A percentile compares a stretch with the other conserved stretches of the same genome.
phyloP scores from a whole-genome alignment of 2,888 invertebrate species.

The Chaetogeoica ovagalla region DNA sequence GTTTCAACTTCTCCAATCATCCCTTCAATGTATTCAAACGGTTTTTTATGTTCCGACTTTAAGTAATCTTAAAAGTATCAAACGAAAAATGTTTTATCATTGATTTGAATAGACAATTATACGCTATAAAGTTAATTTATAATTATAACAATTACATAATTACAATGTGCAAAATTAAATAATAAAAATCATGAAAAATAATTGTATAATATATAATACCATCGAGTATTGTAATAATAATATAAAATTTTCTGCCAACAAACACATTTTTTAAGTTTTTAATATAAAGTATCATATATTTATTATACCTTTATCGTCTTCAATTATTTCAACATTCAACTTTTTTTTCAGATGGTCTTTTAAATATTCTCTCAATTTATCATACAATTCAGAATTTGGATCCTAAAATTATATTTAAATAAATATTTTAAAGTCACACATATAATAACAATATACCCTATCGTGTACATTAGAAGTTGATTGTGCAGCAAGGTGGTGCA shows the following conservation, averaged over 20 bases:
- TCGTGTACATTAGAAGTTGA: constrained; percentile 46
- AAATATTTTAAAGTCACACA: neutral
- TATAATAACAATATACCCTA: neutral
- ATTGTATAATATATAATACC: too few species aligned
- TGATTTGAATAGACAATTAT: neutral
- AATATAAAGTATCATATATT: neutral
- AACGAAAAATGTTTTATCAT: neutral
- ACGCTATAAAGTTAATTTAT: neutral
- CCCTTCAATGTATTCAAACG: constrained; percentile 41
- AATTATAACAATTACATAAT: neutral
- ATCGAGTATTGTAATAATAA: too few species aligned
- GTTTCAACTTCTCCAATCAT: constrained; percentile 49
- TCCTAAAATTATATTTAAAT: constrained; percentile 15
- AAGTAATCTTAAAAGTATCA: neutral
- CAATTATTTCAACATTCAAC: constrained; percentile 35
- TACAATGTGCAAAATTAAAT: neutral
- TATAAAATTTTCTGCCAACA: too few species aligned
- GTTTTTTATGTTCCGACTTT: constrained; percentile 22
- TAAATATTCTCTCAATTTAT: constrained; percentile 45
- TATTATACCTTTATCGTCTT: constrained; percentile 33
- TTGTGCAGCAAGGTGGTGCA: constrained; percentile 36
- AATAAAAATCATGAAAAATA: too few species aligned
- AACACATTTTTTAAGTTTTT: too few species aligned
- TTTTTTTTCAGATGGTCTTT: constrained; percentile 51
- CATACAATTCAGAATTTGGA: constrained; percentile 35